Conservation (phyloP, 2,797 vertebrate species). For the Ctenopoma multispine region DNA sequence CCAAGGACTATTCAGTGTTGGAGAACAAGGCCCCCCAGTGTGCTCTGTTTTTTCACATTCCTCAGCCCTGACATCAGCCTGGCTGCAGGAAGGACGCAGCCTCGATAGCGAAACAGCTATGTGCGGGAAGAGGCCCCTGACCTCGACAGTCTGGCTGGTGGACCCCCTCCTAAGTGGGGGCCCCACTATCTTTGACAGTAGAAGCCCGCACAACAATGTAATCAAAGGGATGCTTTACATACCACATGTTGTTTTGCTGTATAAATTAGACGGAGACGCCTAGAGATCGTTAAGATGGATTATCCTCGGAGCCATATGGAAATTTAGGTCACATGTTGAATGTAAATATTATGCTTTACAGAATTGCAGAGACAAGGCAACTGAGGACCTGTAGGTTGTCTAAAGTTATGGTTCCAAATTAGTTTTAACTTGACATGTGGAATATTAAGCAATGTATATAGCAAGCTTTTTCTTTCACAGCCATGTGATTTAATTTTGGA, state of each 20-base stretch:
- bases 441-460: too few species aligned
- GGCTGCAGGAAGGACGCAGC: conserved; percentile 67
- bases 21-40: conserved; percentile 81
- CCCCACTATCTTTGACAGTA: conserved; percentile 43
- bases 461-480: too few species aligned
- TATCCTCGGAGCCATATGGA: conserved; percentile 69
- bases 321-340: conserved; percentile 77
- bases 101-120: conserved; percentile 49
- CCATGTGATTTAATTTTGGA: too few species aligned
- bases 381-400: conserved; percentile 21
- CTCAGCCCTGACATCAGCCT: conserved; percentile 76
- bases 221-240: conserved; percentile 80
- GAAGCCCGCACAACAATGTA: conserved; percentile 67
- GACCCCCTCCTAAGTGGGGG: conserved; percentile 30
- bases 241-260: conserved; percentile 79
- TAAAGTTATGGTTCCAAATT: neutral
- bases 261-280: conserved; percentile 70
- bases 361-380: conserved; percentile 27
- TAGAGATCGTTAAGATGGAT: conserved; percentile 74
- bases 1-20: conserved; percentile 62
- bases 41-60: conserved; percentile 81
- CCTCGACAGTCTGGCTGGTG: conserved; percentile 71
- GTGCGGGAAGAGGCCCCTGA: conserved; percentile 71
- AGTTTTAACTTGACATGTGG: neutral
- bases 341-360: conserved; percentile 73